A percentile compares a stretch with the other conserved stretches of the same genome.
Conservation (phyloP, 2,888 invertebrate genomes). For the Drepana falcataria region DNA sequence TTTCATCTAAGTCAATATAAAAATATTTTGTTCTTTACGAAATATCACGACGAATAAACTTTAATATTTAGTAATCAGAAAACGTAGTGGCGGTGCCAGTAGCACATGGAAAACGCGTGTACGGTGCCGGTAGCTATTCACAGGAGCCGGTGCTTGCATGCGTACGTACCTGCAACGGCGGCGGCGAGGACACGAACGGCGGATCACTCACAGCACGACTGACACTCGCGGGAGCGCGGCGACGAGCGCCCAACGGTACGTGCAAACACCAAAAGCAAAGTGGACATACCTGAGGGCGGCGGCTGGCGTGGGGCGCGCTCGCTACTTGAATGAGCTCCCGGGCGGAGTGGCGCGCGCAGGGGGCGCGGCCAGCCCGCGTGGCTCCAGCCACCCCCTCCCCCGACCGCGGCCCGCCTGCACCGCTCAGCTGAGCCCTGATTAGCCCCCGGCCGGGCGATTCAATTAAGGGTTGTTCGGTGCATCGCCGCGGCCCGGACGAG, state of each 20-base stretch:
- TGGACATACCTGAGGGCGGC: conserved; percentile 77
- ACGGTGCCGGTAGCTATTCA: conserved; percentile 18
- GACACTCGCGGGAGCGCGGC: conserved; percentile 66
- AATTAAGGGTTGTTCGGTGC: conserved; percentile 74
- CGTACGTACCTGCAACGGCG: conserved; percentile 51
- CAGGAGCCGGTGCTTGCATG: conserved; percentile 45
- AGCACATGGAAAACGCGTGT: conserved; percentile 26
- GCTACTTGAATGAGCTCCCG: conserved; percentile 74
- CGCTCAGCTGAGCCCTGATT: conserved; percentile 76
- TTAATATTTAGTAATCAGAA: conserved; percentile 16
- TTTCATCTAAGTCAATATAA: too few species aligned
- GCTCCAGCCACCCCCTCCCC: conserved; percentile 65
- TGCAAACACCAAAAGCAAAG: conserved; percentile 75
- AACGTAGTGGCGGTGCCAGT: conserved; percentile 22
- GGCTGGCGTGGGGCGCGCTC: conserved; percentile 74
- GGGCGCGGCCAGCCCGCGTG: conserved; percentile 81
- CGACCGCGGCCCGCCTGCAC: conserved; percentile 48
- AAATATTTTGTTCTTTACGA: too few species aligned
- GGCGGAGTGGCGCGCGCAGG: conserved; percentile 80
- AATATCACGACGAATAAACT: conserved; percentile 13
- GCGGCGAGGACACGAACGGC: conserved; percentile 9
- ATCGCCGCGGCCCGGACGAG: conserved; percentile 47
- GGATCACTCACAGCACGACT: conserved; percentile 63
- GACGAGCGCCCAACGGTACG: conserved; percentile 47
- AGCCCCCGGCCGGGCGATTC: conserved; percentile 74